A percentile compares a stretch with the other conserved stretches of the same genome.
These are phyloP conservation scores for Ectemnius continuus DNA, from an alignment of 2,888 invertebrate species.

Conservation along the genomic window DNA sequence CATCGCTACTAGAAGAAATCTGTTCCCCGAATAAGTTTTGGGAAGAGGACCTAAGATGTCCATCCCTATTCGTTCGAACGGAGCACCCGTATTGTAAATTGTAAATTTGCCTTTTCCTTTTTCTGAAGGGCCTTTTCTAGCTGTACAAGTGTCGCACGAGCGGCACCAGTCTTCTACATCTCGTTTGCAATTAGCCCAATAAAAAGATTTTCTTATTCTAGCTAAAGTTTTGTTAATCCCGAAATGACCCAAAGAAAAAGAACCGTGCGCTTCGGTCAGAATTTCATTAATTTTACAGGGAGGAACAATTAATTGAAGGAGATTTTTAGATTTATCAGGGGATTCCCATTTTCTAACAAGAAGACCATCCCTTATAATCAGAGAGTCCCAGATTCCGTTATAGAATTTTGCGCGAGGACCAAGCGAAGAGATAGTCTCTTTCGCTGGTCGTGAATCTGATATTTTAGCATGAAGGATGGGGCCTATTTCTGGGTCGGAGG, in stretches of 20 bases:
- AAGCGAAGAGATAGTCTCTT: not conserved
- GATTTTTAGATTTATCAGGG: not conserved
- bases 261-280: not conserved
- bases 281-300: not conserved
- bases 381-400: not conserved
- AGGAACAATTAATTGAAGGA: not conserved
- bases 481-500: not conserved
- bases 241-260: not conserved
- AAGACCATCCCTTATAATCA: not conserved
- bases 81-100: constrained; percentile 4
- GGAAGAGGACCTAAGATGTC: not conserved
- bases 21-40: not conserved
- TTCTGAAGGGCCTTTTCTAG: not conserved
- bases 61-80: not conserved
- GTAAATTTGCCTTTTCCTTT: not conserved
- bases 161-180: not conserved
- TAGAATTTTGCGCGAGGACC: not conserved
- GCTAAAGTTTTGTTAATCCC: not conserved
- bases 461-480: not conserved
- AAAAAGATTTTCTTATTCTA: not conserved
- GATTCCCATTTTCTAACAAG: not conserved
- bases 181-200: not conserved
- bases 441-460: not conserved
- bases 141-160: not conserved
- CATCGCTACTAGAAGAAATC: not conserved